A percentile compares a stretch with the other conserved stretches of the same genome.
Evolutionary conservation across 2,113 vertebrate genomes (phyloP).

Genomic region (Semicossyphus pulcher): DNA sequence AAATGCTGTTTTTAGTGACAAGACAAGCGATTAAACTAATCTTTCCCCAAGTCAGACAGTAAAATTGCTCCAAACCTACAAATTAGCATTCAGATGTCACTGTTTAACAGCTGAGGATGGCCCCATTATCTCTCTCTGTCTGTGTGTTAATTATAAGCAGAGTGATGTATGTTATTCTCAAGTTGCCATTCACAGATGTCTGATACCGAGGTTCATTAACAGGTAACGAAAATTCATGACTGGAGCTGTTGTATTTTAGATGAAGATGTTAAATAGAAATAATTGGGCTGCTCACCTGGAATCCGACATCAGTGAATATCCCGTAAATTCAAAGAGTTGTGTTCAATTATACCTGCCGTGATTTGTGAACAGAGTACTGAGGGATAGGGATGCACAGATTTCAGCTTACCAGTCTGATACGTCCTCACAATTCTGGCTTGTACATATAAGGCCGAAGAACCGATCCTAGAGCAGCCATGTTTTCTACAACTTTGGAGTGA

Average conservation of each 20-base stretch:
- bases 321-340: slow-evolving; percentile 29
- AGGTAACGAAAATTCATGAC: slow-evolving; percentile 26
- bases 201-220: slow-evolving; percentile 43
- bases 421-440: too few relatives aligned
- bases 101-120: slow-evolving; percentile 41
- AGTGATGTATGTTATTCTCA: slow-evolving; percentile 38
- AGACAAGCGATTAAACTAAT: slow-evolving; percentile 40
- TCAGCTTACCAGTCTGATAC: too few relatives aligned
- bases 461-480: too few relatives aligned
- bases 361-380: not conserved
- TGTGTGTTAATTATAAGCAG: slow-evolving; percentile 31
- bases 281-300: not conserved
- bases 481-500: too few relatives aligned
- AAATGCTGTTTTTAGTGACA: slow-evolving; percentile 22
- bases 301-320: slow-evolving; percentile 54
- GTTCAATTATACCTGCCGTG: slow-evolving; percentile 53
- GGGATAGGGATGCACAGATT: not conserved
- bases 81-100: not conserved
- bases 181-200: slow-evolving; percentile 58
- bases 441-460: too few relatives aligned
- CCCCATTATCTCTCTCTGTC: slow-evolving; percentile 35
- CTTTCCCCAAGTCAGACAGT: slow-evolving; percentile 21
- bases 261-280: not conserved
- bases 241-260: slow-evolving; percentile 6
- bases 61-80: slow-evolving; percentile 10